Evolutionary conservation across 2,113 vertebrate genomes (phyloP).

Genomic region (Emydocephalus ijimae): DNA sequence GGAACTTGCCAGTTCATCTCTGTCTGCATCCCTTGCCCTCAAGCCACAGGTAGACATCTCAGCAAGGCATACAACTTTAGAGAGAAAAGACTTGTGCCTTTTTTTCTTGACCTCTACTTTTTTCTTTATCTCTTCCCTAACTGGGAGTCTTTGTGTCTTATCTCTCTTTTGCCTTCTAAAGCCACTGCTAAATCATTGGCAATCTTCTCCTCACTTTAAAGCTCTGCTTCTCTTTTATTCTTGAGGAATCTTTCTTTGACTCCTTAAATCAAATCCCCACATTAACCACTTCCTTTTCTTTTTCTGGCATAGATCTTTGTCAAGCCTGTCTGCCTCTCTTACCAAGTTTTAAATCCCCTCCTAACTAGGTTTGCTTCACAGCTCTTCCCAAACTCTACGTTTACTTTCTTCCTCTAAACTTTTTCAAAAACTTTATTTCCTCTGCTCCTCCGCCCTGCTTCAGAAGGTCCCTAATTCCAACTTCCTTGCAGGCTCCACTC

Average conservation of each 20-base stretch:
- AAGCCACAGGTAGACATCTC: background rate
- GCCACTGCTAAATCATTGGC: background rate
- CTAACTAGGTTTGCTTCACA: background rate
- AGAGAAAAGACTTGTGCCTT: background rate
- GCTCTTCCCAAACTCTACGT: background rate
- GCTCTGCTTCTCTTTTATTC: background rate
- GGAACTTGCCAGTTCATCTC: background rate
- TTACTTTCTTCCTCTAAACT: background rate
- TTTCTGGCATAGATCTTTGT: background rate
- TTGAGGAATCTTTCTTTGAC: background rate
- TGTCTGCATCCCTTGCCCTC: background rate
- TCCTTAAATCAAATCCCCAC: background rate
- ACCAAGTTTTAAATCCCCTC: background rate
- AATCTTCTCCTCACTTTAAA: background rate
- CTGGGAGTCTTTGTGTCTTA: background rate
- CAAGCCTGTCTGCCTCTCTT: background rate
- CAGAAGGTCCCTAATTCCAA: background rate
- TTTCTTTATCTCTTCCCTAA: background rate
- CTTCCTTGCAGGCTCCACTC: background rate
- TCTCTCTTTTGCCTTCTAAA: background rate
- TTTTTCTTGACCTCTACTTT: background rate
- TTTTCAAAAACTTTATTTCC: background rate
- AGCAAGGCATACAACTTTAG: background rate
- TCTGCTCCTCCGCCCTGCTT: fast-evolving
- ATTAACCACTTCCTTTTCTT: background rate